Base-by-base conservation (phyloP, 1,140 invertebrate genomes). In the Medauroidea extradentata region DNA sequence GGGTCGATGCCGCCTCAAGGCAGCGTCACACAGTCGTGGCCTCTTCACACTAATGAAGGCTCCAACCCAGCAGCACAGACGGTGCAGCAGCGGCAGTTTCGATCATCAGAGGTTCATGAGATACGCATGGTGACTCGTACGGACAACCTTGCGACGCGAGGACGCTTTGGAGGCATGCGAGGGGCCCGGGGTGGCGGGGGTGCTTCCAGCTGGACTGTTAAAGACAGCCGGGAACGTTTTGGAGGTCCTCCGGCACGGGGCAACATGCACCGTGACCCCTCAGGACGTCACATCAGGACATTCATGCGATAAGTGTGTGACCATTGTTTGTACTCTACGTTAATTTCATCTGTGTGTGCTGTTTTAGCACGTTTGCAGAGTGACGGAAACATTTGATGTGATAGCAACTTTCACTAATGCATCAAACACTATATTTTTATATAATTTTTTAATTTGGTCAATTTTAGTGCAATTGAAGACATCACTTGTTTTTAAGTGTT, bases 161-260 rank as follows among this genome's bases (percentile, higher is more conserved):
- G 54, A 24, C 25, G 42, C 2, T 44, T 44, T 19, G 54, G 42
- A 18, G 54, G 41, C 1, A 11, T 11, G 29, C 18, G 54, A 18
- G 43, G 55, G 18, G 21, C 25, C 34, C 16, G 9, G 13, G 24
- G 55, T 4, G 29, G 43, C 11, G 14, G 29, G 43, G 19, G n/a
- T n/a, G n/a, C 23, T 29, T n/a, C 24, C 14, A 39, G 16, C 38
- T 57, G 56, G 56, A n/a, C 25, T n/a, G 18, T 44, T 3, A 57
- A 57, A 34, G 56, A 57, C 23, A 42, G 42, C n/a, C 14, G 56
- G 11, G 56, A 57, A 18, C 34, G 56, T 5, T 57, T 57, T 25
- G 48, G 44, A 3, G 48, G 48, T 9, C 56, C 56, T n/a, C 48
- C 18, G 24, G 39, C 29, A 19, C 25, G 56, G n/a, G 56, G 56